A percentile compares a stretch with the other conserved stretches of the same genome.
Conservation (phyloP, 2,113 vertebrate species). For the Rhagologus leucostigma region DNA sequence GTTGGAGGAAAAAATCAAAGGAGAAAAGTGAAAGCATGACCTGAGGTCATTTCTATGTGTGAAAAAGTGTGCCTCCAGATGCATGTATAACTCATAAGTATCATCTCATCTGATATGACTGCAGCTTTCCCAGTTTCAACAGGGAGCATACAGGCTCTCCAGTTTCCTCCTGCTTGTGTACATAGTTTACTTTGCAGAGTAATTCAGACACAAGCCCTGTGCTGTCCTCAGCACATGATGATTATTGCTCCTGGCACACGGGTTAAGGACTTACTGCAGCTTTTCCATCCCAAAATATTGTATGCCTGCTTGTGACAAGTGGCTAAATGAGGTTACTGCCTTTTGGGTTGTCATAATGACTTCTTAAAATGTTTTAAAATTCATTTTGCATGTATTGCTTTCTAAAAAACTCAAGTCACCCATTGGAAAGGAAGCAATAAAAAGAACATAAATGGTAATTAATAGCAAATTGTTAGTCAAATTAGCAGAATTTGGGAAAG, state of each 20-base stretch:
- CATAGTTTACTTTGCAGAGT: not conserved
- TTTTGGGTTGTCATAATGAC: not conserved
- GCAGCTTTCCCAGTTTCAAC: not conserved
- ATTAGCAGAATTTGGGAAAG: not conserved
- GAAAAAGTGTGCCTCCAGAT: too few relatives aligned
- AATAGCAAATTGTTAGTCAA: slow-evolving; percentile 24
- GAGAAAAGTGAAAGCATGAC: not conserved
- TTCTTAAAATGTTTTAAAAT: slow-evolving; percentile 9
- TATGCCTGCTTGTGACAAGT: fast-evolving
- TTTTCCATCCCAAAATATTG: not conserved
- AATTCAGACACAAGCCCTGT: not conserved
- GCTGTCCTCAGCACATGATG: not conserved
- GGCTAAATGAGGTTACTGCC: not conserved
- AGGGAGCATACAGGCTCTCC: not conserved
- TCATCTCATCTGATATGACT: fast-evolving
- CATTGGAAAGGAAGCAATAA: not conserved
- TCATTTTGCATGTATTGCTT: not conserved
- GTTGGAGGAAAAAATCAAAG: not conserved
- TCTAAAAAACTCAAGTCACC: not conserved
- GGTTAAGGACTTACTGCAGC: not conserved
- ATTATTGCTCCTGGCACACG: not conserved
- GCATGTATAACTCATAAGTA: not conserved
- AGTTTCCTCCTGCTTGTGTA: not conserved
- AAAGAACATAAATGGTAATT: not conserved
- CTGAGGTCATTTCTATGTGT: not conserved